Conservation (phyloP, 2,113 vertebrate genomes). For the Elachura formosa region DNA sequence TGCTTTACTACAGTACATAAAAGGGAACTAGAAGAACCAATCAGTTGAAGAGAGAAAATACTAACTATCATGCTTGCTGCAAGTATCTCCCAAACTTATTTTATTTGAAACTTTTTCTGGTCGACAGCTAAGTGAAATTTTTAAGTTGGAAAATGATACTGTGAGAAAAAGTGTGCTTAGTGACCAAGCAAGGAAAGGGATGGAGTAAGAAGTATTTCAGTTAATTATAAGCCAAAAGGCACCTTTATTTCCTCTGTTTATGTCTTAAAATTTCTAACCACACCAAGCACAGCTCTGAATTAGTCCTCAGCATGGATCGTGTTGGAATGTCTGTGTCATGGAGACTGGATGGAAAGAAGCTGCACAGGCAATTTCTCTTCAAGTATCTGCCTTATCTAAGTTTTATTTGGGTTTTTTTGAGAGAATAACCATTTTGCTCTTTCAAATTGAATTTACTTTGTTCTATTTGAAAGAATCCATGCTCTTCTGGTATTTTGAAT, state of each 20-base stretch:
- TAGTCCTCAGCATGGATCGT: background rate
- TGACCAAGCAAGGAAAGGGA: background rate
- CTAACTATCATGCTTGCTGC: background rate
- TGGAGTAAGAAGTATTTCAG: background rate
- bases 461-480: background rate
- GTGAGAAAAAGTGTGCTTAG: background rate
- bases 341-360: conserved; percentile 22
- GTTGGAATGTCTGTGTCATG: conserved; percentile 13
- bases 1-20: background rate
- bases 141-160: background rate
- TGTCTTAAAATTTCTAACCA: background rate
- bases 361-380: background rate
- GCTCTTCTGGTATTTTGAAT: background rate
- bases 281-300: background rate
- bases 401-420: background rate
- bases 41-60: background rate
- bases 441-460: background rate
- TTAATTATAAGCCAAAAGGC: background rate
- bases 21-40: background rate
- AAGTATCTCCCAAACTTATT: background rate
- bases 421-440: background rate
- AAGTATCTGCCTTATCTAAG: background rate
- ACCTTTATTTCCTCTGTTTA: background rate
- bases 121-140: background rate
- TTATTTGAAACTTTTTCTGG: background rate